phyloP scores from a whole-genome alignment of 2,888 invertebrate species.

The Timema cristinae region DNA sequence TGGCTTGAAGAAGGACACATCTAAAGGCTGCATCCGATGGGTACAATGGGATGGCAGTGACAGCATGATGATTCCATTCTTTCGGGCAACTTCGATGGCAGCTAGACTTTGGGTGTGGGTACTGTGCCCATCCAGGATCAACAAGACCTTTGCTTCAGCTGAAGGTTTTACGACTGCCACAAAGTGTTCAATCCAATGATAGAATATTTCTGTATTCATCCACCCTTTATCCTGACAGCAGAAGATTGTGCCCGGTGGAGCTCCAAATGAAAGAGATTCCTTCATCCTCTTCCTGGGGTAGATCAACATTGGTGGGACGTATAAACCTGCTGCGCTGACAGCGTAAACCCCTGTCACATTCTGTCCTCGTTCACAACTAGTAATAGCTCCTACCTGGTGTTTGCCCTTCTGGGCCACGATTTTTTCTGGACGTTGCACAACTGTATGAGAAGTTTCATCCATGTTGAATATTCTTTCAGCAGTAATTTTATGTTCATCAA shows the following conservation, averaged over 20 bases:
- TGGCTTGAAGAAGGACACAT: no score
- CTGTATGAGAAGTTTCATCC: no score
- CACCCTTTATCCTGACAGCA: slow-evolving; percentile 13
- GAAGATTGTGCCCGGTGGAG: neutral
- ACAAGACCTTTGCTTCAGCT: neutral
- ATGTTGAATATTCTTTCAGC: no score
- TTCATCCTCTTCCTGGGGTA: no score
- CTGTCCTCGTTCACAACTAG: no score
- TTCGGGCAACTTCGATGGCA: neutral
- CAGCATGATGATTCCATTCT: slow-evolving; percentile 8
- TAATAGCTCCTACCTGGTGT: no score
- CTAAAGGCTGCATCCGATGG: slow-evolving; percentile 3
- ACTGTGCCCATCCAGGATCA: slow-evolving; percentile 11
- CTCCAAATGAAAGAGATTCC: slow-evolving; percentile 13
- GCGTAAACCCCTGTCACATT: no score
- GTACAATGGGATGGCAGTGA: slow-evolving; percentile 14
- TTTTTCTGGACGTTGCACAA: no score
- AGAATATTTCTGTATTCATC: slow-evolving; percentile 7
- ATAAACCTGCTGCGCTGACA: no score
- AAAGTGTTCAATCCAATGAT: neutral
- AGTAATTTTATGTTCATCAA: slow-evolving; percentile 13
- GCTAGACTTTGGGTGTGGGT: slow-evolving; percentile 8
- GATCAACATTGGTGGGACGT: no score
- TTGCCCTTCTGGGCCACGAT: no score
- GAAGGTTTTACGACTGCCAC: neutral